Percentiles rank a stretch among this genome's conserved stretches.
Evolutionary conservation across 2,797 vertebrate genomes (phyloP).

Genomic region (Syngnathus acus): DNA sequence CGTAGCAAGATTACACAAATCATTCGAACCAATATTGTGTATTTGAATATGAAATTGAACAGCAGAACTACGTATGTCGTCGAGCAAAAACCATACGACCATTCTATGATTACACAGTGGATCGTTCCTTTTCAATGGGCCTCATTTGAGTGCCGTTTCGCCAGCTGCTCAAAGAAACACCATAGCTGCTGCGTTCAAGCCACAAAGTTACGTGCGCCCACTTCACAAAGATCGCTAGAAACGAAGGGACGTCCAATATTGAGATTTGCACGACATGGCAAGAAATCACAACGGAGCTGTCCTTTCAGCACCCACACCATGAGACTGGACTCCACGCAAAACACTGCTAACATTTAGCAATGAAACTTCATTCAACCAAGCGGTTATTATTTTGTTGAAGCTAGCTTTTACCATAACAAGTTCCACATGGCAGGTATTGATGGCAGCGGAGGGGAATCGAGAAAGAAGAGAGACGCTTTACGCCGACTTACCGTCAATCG

Average conservation of each 20-base stretch:
- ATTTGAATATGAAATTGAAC: too few species aligned
- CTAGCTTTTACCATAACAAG: background rate
- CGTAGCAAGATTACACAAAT: too few species aligned
- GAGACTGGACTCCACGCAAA: background rate
- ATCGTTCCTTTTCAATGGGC: background rate
- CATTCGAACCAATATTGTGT: too few species aligned
- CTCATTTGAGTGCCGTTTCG: background rate
- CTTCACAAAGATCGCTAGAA: background rate
- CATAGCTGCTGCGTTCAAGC: background rate
- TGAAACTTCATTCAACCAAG: background rate
- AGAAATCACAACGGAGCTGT: background rate
- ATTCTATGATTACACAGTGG: background rate
- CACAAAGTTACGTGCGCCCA: background rate
- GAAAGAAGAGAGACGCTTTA: constrained; percentile 60
- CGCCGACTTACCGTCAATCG: constrained; percentile 94
- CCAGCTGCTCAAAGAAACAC: background rate
- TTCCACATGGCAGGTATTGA: too few species aligned
- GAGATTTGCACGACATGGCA: too few species aligned
- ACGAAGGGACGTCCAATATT: background rate
- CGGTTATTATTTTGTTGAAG: background rate
- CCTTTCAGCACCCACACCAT: constrained; percentile 1
- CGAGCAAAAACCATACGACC: too few species aligned
- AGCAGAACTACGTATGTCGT: too few species aligned
- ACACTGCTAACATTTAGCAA: background rate
- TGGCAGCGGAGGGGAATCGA: constrained; percentile 34